Percentiles rank a stretch among this genome's conserved stretches.
These are phyloP conservation scores for Cephonodes hylas DNA, from an alignment of 2,888 invertebrate species.

Conservation along the genomic window DNA sequence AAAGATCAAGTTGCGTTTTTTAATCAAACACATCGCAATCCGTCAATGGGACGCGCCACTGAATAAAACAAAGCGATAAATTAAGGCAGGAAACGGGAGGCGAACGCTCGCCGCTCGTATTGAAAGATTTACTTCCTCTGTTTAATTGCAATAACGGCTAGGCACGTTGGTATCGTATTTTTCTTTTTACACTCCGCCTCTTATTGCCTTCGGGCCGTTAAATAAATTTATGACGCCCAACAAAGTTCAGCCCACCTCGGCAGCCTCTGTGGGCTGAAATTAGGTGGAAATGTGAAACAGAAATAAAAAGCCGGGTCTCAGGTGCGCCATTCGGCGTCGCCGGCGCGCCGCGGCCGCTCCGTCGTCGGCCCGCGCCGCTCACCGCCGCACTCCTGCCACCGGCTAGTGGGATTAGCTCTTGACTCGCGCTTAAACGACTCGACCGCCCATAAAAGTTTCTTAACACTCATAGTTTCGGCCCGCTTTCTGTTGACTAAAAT, in stretches of 20 bases:
- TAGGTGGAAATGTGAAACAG: conserved; percentile 76
- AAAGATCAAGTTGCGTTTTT: conserved; percentile 68
- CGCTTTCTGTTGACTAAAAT: conserved; percentile 63
- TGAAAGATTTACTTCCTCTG: conserved; percentile 82
- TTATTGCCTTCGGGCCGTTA: conserved; percentile 81
- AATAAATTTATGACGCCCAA: conserved; percentile 81
- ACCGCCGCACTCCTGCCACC: conserved; percentile 18
- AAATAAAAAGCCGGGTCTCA: conserved; percentile 75
- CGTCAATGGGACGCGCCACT: conserved; percentile 75
- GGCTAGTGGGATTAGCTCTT: conserved; percentile 71
- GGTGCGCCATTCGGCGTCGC: conserved; percentile 65
- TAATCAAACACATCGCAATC: conserved; percentile 78
- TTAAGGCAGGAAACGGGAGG: conserved; percentile 75
- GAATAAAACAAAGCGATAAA: conserved; percentile 81
- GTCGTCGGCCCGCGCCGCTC: conserved; percentile 25
- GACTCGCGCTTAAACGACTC: conserved; percentile 73
- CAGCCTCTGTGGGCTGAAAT: conserved; percentile 67
- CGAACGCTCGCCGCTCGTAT: conserved; percentile 75
- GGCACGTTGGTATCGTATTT: conserved; percentile 82
- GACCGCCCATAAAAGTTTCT: conserved; percentile 76
- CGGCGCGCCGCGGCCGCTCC: conserved; percentile 14
- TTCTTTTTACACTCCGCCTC: conserved; percentile 81
- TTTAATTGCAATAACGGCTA: conserved; percentile 82
- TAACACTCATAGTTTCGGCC: conserved; percentile 72
- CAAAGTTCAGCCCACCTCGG: conserved; percentile 78